Conservation (phyloP, 2,888 invertebrate genomes). For the Tenthredo notha region DNA sequence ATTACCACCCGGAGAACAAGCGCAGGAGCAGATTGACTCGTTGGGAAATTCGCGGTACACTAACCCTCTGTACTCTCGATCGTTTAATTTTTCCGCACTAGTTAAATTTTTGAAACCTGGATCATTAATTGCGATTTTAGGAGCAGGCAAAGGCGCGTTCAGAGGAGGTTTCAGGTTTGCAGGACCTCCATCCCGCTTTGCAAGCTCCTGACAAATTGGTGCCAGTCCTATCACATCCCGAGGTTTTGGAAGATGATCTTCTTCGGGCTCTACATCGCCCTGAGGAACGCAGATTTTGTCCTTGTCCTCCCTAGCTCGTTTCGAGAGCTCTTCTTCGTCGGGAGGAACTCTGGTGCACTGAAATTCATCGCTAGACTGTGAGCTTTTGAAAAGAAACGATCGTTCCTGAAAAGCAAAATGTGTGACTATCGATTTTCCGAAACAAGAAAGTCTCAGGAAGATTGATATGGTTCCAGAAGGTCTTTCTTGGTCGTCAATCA, state of each 20-base stretch:
- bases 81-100: slow-evolving; percentile 71
- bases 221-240: slow-evolving; percentile 63
- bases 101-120: slow-evolving; percentile 67
- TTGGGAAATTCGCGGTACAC: slow-evolving; percentile 68
- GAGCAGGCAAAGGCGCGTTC: slow-evolving; percentile 61
- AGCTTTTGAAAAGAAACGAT: slow-evolving; percentile 69
- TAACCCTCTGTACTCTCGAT: slow-evolving; percentile 65
- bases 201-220: slow-evolving; percentile 62
- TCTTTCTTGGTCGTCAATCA: slow-evolving; percentile 61
- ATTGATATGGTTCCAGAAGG: slow-evolving; percentile 69
- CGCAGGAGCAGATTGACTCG: slow-evolving; percentile 68
- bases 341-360: slow-evolving; percentile 60
- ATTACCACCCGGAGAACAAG: slow-evolving; percentile 44
- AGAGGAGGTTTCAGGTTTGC: slow-evolving; percentile 55
- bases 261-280: slow-evolving; percentile 29
- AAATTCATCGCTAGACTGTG: slow-evolving; percentile 65
- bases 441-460: slow-evolving; percentile 69
- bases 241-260: slow-evolving; percentile 52
- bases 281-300: slow-evolving; percentile 52
- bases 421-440: slow-evolving; percentile 70
- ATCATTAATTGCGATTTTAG: slow-evolving; percentile 62
- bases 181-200: slow-evolving; percentile 61
- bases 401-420: slow-evolving; percentile 66
- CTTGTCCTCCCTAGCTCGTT: slow-evolving; percentile 10
- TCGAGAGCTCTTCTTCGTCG: slow-evolving; percentile 44